phyloP scores from a whole-genome alignment of 2,797 vertebrate species.

The Gila robusta region DNA sequence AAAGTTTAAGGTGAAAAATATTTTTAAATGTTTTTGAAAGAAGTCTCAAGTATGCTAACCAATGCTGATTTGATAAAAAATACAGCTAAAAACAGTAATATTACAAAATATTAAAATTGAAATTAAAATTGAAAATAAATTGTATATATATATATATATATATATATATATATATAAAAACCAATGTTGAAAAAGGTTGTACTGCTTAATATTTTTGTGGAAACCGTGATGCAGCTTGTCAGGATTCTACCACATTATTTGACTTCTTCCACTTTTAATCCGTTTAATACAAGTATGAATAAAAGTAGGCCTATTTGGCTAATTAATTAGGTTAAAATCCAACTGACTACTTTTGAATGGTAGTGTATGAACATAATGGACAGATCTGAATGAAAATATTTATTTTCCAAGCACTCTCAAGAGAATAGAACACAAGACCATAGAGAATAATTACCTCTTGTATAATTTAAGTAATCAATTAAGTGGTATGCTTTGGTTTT shows the following conservation, averaged over 20 bases:
- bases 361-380: neutral
- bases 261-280: neutral
- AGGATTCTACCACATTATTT: too few relatives aligned
- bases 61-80: too few relatives aligned
- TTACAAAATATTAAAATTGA: neutral
- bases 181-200: neutral
- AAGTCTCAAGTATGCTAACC: neutral
- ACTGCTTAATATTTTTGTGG: neutral
- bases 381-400: neutral
- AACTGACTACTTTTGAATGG: too few relatives aligned
- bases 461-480: slow-evolving; percentile 23
- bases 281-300: neutral
- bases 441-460: slow-evolving; percentile 13
- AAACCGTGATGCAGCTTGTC: neutral
- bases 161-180: too few relatives aligned
- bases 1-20: too few relatives aligned
- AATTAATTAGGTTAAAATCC: neutral
- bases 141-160: too few relatives aligned
- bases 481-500: slow-evolving; percentile 38
- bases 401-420: neutral
- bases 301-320: neutral
- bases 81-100: neutral
- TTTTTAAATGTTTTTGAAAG: neutral
- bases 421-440: neutral
- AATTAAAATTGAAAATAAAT: neutral